These are phyloP conservation scores for Seriola rivoliana DNA, from an alignment of 2,113 vertebrate species.

Conservation along the genomic window DNA sequence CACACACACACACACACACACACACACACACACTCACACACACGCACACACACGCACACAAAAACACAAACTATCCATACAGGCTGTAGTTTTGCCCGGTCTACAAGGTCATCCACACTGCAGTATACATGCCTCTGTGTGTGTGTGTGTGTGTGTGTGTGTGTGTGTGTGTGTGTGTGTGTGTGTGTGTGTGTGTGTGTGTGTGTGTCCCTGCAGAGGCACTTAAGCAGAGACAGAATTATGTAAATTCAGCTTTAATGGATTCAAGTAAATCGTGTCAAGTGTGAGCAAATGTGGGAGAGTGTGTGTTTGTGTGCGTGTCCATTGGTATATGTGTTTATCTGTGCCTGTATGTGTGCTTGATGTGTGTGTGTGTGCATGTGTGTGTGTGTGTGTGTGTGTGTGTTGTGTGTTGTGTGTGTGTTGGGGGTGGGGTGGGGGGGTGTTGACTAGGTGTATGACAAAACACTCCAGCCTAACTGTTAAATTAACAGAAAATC, in stretches of 20 bases:
- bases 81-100: conserved; percentile 29
- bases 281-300: conserved; percentile 18
- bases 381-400: too few relatives aligned
- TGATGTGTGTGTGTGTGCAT: neutral
- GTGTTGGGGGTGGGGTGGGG: neutral
- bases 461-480: neutral
- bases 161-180: conserved; percentile 16
- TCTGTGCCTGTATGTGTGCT: neutral
- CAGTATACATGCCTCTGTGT: conserved; percentile 19
- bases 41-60: conserved; percentile 24
- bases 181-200: conserved; percentile 11
- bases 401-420: neutral
- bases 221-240: conserved; percentile 54
- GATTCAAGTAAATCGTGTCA: conserved; percentile 62
- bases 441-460: neutral
- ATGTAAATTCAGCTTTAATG: conserved; percentile 69
- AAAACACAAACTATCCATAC: conserved; percentile 8
- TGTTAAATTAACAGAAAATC: conserved; percentile 15
- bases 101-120: conserved; percentile 60
- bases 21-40: conserved; percentile 26
- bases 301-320: neutral
- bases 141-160: too few relatives aligned
- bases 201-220: conserved; percentile 26
- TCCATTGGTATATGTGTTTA: neutral
- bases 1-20: conserved; percentile 30